Percentiles rank a stretch among this genome's conserved stretches.
These are phyloP conservation scores for Pelmatolapia mariae DNA, from an alignment of 2,113 vertebrate genomes.

Conservation along the genomic window DNA sequence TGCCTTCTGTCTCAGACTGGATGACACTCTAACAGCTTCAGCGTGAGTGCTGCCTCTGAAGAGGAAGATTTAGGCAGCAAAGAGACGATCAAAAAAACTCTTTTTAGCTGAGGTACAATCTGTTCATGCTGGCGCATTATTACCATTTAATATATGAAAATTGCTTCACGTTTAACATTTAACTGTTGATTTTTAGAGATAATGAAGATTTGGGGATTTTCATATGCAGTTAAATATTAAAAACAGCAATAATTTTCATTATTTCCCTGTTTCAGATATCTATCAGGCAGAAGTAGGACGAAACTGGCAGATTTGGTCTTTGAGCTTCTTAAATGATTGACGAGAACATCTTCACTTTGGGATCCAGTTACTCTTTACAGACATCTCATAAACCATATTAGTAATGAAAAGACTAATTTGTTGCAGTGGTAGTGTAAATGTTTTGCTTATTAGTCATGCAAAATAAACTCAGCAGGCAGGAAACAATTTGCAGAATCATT, in stretches of 20 bases:
- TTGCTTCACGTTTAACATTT: not conserved
- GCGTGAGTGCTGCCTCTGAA: not conserved
- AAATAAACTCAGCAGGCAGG: not conserved
- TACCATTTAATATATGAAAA: not conserved
- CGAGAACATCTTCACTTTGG: not conserved
- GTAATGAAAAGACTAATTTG: not conserved
- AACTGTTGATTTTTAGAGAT: not conserved
- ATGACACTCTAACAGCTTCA: not conserved
- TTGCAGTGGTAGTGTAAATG: not conserved
- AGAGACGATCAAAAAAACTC: not conserved
- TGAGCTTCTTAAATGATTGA: not conserved
- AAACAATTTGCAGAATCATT: not conserved
- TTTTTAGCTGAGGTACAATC: not conserved
- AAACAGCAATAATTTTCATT: not conserved
- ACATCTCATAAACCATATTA: not conserved
- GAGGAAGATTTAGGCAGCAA: not conserved
- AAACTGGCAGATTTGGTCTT: not conserved
- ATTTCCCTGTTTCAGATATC: accelerated
- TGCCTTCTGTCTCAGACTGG: not conserved
- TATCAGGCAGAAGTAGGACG: not conserved
- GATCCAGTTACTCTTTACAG: not conserved
- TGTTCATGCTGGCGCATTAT: not conserved
- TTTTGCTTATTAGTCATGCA: not conserved
- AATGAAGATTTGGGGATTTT: not conserved
- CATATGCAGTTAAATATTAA: not conserved